Evolutionary conservation across 2,113 vertebrate genomes (phyloP).

Genomic region (Leptocoma aspasia): DNA sequence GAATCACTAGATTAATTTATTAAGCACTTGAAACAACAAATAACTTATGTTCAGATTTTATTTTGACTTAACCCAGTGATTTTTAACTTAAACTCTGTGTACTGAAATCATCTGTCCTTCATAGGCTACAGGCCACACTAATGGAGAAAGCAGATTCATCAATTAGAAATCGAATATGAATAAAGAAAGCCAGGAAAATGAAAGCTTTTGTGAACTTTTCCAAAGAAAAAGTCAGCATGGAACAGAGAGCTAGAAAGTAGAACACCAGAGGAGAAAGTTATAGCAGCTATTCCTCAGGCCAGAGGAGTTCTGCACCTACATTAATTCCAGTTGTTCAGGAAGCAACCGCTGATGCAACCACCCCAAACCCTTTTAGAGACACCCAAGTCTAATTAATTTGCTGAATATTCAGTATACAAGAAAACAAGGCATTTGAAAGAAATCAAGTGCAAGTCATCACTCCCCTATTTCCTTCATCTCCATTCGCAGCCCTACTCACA

Average conservation of each 20-base stretch:
- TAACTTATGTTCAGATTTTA: neutral
- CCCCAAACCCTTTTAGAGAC: neutral
- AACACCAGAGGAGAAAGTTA: conserved; percentile 1
- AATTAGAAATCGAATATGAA: neutral
- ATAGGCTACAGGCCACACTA: neutral
- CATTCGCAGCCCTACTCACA: accelerated
- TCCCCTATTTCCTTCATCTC: neutral
- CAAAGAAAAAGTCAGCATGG: neutral
- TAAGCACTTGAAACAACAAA: neutral
- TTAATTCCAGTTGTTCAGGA: neutral
- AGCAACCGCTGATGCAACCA: neutral
- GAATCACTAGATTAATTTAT: neutral
- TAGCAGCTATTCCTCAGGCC: neutral
- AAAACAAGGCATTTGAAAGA: neutral
- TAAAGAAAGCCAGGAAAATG: conserved; percentile 15
- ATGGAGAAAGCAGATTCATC: conserved; percentile 17
- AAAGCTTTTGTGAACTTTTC: neutral
- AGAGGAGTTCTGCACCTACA: neutral
- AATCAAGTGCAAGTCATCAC: neutral
- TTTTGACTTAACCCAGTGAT: neutral
- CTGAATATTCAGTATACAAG: neutral
- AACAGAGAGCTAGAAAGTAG: neutral
- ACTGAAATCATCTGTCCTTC: neutral
- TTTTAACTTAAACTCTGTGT: neutral
- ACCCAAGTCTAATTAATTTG: neutral